phyloP scores from a whole-genome alignment of 2,797 vertebrate species.

The Knipowitschia caucasica region DNA sequence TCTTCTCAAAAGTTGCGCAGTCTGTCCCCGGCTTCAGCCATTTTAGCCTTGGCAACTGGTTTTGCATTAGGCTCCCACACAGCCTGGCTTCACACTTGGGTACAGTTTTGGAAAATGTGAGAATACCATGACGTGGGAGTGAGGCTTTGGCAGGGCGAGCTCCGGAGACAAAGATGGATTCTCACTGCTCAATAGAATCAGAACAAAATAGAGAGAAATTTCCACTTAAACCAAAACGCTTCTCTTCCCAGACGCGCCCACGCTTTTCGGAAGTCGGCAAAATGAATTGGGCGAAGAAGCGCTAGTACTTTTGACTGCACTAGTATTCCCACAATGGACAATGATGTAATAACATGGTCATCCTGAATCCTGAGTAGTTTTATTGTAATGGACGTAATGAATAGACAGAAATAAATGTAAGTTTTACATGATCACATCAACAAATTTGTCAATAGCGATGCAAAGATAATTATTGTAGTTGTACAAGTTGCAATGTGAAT shows the following conservation, averaged over 20 bases:
- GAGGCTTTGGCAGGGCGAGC: neutral
- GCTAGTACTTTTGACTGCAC: neutral
- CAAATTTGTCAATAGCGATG: too few species aligned
- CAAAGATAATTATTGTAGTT: too few species aligned
- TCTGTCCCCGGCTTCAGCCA: too few species aligned
- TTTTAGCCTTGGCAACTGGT: too few species aligned
- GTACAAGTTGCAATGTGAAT: too few species aligned
- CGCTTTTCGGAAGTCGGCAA: neutral
- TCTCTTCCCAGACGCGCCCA: neutral
- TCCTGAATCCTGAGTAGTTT: too few species aligned
- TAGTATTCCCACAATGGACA: neutral
- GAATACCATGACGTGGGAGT: neutral
- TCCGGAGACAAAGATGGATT: neutral
- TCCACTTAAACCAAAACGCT: neutral
- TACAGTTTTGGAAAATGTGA: neutral
- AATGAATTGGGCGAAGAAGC: constrained; percentile 8
- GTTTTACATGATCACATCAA: too few species aligned
- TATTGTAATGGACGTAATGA: too few species aligned
- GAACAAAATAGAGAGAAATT: neutral
- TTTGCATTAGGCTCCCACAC: neutral
- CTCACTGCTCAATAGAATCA: neutral
- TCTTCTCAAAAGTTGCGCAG: too few species aligned
- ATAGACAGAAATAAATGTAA: too few species aligned
- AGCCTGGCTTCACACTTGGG: neutral
- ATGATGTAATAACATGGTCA: too few species aligned